A percentile compares a stretch with the other conserved stretches of the same genome.
phyloP scores from a whole-genome alignment of 92 coral and sea anemone genomes.

The Anthopleura xanthogrammica region DNA sequence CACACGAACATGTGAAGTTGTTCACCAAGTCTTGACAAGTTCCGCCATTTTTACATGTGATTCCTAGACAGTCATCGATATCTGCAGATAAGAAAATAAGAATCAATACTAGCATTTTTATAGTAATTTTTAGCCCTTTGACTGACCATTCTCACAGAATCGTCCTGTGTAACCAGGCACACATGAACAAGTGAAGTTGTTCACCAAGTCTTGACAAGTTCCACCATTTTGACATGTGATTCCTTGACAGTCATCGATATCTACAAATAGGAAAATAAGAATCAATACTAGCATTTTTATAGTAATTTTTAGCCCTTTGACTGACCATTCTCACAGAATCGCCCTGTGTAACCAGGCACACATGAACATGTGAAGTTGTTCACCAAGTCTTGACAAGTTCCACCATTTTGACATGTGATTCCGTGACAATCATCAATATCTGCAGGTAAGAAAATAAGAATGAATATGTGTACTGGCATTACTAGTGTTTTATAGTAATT shows the following conservation, averaged over 20 bases:
- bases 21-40: constrained; percentile 19
- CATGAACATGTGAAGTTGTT: constrained; percentile 18
- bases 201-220: constrained; percentile 7
- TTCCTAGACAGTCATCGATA: constrained; percentile 14
- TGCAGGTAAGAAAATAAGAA: background rate
- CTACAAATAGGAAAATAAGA: background rate
- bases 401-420: constrained; percentile 19
- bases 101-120: background rate
- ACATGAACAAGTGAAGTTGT: background rate
- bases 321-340: constrained; percentile 9
- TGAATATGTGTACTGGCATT: too few species aligned
- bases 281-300: background rate
- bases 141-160: background rate
- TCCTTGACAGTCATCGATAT: background rate
- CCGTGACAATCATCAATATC: constrained; percentile 20
- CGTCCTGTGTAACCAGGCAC: constrained; percentile 5
- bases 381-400: constrained; percentile 18
- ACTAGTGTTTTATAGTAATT: too few species aligned
- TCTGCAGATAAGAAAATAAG: background rate
- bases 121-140: too few species aligned
- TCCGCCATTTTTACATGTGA: constrained; percentile 13
- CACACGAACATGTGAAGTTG: constrained; percentile 14
- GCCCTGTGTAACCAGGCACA: constrained; percentile 25
- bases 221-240: background rate
- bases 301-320: too few species aligned